A percentile compares a stretch with the other conserved stretches of the same genome.
phyloP scores from a whole-genome alignment of 2,797 vertebrate species.

The Tadarida brasiliensis region DNA sequence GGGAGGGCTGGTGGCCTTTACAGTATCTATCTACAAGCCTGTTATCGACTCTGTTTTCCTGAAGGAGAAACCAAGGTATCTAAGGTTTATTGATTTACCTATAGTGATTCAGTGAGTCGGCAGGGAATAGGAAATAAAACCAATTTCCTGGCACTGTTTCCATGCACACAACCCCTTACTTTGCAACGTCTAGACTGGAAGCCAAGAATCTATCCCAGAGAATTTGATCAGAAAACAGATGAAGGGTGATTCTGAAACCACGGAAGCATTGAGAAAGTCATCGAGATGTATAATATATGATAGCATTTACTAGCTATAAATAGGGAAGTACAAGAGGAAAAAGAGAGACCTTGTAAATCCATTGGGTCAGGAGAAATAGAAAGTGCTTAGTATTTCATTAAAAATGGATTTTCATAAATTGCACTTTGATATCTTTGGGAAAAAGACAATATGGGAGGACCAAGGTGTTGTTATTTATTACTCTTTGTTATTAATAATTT shows the following conservation, averaged over 20 bases:
- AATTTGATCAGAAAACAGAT: conserved; percentile 79
- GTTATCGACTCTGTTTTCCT: conserved; percentile 64
- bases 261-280: conserved; percentile 81
- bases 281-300: conserved; percentile 85
- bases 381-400: conserved; percentile 84
- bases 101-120: conserved; percentile 69
- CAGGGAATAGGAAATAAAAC: conserved; percentile 73
- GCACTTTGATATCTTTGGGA: conserved; percentile 73
- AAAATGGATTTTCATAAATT: conserved; percentile 83
- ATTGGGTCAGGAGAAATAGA: conserved; percentile 80
- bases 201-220: conserved; percentile 74
- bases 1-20: not conserved
- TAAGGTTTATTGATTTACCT: conserved; percentile 79
- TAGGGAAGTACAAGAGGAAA: conserved; percentile 73
- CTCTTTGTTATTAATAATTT: conserved; percentile 78
- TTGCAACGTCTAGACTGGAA: conserved; percentile 61
- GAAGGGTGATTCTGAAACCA: conserved; percentile 80
- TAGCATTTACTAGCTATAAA: conserved; percentile 81
- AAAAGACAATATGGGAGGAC: conserved; percentile 57
- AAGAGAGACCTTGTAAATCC: conserved; percentile 76
- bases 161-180: conserved; percentile 55
- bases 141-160: conserved; percentile 78
- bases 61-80: conserved; percentile 76
- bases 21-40: conserved; percentile 40
- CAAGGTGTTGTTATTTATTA: conserved; percentile 76